Conservation (phyloP, 53 echinoderm and acorn worm species). For the Patiria pectinifera region DNA sequence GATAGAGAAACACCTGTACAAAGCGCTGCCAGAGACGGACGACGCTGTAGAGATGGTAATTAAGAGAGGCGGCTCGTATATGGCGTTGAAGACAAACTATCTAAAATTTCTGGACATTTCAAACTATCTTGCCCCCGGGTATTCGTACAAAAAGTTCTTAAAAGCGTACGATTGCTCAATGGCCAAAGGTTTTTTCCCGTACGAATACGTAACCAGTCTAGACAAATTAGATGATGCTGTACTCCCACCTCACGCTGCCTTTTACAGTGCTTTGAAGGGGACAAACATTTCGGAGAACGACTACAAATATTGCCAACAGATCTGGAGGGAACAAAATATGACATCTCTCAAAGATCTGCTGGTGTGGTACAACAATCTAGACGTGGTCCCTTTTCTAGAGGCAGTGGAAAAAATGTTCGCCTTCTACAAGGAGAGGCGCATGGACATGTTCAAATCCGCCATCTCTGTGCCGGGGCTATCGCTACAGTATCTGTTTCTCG, state of each 20-base stretch:
- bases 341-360: slow-evolving; percentile 43
- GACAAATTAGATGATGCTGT: slow-evolving; percentile 3
- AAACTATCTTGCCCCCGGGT: slow-evolving; percentile 56
- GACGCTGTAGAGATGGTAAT: not conserved
- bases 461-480: slow-evolving; percentile 56
- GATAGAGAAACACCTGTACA: slow-evolving; percentile 30
- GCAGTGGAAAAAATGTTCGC: slow-evolving; percentile 46
- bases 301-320: slow-evolving; percentile 21
- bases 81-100: slow-evolving; percentile 16
- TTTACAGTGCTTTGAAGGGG: slow-evolving; percentile 39
- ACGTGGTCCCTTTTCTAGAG: slow-evolving; percentile 60
- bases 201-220: slow-evolving; percentile 45
- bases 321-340: slow-evolving; percentile 50
- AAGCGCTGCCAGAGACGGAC: not conserved
- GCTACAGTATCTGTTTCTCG: slow-evolving; percentile 45
- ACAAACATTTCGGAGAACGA: slow-evolving; percentile 34
- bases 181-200: slow-evolving; percentile 50
- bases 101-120: slow-evolving; percentile 53
- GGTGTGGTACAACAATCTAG: slow-evolving; percentile 70
- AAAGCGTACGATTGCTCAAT: slow-evolving; percentile 11
- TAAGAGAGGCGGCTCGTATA: slow-evolving; percentile 13
- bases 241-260: slow-evolving; percentile 48
- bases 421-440: slow-evolving; percentile 19
- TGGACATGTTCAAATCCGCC: slow-evolving; percentile 53
- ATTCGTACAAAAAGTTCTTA: slow-evolving; percentile 54